Conservation (phyloP, 2,797 vertebrate genomes). For the Lateolabrax maculatus region DNA sequence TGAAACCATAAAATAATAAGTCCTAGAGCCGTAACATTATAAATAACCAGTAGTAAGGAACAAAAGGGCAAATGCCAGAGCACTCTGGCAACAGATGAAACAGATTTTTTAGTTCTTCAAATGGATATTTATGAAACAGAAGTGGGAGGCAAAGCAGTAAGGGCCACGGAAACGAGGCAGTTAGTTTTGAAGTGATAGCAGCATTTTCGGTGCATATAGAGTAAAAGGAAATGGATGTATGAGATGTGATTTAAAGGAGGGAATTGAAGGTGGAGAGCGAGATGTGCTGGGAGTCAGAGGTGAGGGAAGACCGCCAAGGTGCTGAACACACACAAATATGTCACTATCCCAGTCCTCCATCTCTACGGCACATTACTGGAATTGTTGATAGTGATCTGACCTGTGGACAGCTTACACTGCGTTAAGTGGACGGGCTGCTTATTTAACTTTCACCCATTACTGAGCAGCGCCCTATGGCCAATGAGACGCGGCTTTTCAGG, state of each 20-base stretch:
- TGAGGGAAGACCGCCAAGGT: slow-evolving; percentile 12
- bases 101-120: slow-evolving; percentile 25
- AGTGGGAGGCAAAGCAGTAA: slow-evolving; percentile 40
- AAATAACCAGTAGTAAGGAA: slow-evolving; percentile 44
- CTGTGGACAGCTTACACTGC: slow-evolving; percentile 43
- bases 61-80: slow-evolving; percentile 33
- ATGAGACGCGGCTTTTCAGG: no score
- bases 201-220: neutral
- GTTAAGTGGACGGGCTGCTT: slow-evolving; percentile 62
- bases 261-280: slow-evolving; percentile 13
- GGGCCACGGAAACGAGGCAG: neutral
- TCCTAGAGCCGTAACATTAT: neutral
- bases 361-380: slow-evolving; percentile 13
- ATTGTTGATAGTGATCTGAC: slow-evolving; percentile 59
- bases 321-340: slow-evolving; percentile 40
- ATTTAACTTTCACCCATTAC: slow-evolving; percentile 56
- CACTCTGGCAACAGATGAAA: slow-evolving; percentile 40
- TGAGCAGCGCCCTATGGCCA: slow-evolving; percentile 19
- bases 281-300: slow-evolving; percentile 27
- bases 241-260: slow-evolving; percentile 28
- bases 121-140: slow-evolving; percentile 28
- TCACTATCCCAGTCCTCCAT: slow-evolving; percentile 21
- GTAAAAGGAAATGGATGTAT: slow-evolving; percentile 8
- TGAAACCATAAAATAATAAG: slow-evolving; percentile 22
- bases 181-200: slow-evolving; percentile 36